These are phyloP conservation scores for Gobius niger DNA, from an alignment of 2,113 vertebrate genomes.

Conservation along the genomic window DNA sequence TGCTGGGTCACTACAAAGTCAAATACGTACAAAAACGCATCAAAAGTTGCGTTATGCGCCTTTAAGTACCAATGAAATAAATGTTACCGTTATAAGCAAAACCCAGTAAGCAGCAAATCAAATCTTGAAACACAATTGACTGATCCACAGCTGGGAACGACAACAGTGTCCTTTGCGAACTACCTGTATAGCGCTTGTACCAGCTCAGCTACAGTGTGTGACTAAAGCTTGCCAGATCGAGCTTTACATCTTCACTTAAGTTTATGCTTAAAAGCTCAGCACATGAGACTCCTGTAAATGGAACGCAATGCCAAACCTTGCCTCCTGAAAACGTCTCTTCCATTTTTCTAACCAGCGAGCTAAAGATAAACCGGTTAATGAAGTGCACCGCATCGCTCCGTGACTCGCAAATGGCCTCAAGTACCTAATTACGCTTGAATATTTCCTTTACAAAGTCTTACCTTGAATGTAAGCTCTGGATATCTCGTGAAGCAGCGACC, in stretches of 20 bases:
- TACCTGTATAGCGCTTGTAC: too few relatives aligned
- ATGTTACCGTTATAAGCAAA: too few relatives aligned
- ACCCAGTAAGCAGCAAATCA: too few relatives aligned
- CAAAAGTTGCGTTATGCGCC: too few relatives aligned
- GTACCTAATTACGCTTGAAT: conserved; percentile 54
- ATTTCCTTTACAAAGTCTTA: conserved; percentile 30
- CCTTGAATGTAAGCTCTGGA: conserved; percentile 32
- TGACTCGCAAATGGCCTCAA: conserved; percentile 54
- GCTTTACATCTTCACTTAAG: conserved; percentile 39
- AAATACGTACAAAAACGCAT: too few relatives aligned
- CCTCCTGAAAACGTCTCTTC: conserved; percentile 41
- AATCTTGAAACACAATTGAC: too few relatives aligned
- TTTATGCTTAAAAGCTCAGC: conserved; percentile 41
- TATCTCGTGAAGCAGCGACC: conserved; percentile 28
- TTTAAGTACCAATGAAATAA: too few relatives aligned
- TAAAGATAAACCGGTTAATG: conserved; percentile 61
- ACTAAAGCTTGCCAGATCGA: conserved; percentile 41
- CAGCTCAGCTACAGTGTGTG: conserved; percentile 11
- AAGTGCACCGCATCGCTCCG: conserved; percentile 49
- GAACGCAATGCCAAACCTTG: conserved; percentile 40
- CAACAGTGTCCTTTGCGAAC: too few relatives aligned
- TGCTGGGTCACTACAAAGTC: too few relatives aligned
- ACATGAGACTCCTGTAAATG: conserved; percentile 32
- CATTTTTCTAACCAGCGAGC: conserved; percentile 59
- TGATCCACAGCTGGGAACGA: too few relatives aligned